Evolutionary conservation across 1,140 invertebrate species (phyloP).

Genomic region (Mercenaria mercenaria): DNA sequence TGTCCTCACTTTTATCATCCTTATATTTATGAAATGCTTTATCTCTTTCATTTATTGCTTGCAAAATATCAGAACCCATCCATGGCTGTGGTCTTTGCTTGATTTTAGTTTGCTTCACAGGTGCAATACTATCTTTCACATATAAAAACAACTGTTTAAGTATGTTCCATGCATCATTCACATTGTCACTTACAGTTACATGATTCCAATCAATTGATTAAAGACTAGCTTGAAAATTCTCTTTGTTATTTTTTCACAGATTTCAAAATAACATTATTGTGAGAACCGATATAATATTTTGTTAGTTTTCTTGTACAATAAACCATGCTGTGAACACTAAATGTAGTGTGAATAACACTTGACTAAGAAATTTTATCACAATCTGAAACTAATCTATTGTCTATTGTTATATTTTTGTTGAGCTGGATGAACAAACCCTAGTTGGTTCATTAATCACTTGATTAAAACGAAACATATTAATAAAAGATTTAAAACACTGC

Average conservation of each 20-base stretch:
- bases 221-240: slow-evolving; percentile 32
- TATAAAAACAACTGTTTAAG: too few relatives aligned
- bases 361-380: too few relatives aligned
- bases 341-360: slow-evolving; percentile 6
- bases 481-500: too few relatives aligned
- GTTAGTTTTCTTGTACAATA: slow-evolving; percentile 36
- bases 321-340: slow-evolving; percentile 10
- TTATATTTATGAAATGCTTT: slow-evolving; percentile 24
- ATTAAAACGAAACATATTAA: too few relatives aligned
- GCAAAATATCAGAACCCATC: slow-evolving; percentile 17
- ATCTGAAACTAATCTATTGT: too few relatives aligned
- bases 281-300: neutral
- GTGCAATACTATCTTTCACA: slow-evolving; percentile 20
- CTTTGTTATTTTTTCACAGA: slow-evolving; percentile 28
- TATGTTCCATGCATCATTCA: too few relatives aligned
- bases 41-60: slow-evolving; percentile 10
- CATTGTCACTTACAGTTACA: too few relatives aligned
- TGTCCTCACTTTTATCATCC: neutral
- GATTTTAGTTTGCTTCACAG: slow-evolving; percentile 36
- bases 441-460: too few relatives aligned
- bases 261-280: slow-evolving; percentile 20
- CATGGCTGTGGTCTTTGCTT: too few relatives aligned
- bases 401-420: too few relatives aligned
- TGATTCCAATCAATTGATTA: slow-evolving; percentile 29
- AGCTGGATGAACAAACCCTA: too few relatives aligned